Evolutionary conservation across 2,888 invertebrate genomes (phyloP), one percentile per base, ranked within the genome.

Genomic region (Micropterix aruncella): DNA sequence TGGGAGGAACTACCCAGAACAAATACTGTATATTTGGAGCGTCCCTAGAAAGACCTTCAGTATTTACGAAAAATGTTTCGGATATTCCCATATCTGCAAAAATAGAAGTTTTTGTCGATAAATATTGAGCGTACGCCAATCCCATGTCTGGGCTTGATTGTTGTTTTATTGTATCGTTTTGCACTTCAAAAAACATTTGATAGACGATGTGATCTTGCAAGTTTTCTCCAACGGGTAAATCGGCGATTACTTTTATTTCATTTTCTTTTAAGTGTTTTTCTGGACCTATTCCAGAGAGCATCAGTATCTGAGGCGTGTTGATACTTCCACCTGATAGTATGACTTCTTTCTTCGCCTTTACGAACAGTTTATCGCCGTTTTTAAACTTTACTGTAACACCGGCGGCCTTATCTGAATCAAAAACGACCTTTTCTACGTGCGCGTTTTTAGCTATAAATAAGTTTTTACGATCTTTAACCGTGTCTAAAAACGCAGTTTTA

Each of bases 271-370:
- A 55, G 47, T 76, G 69, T 2, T 62, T 51, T 41, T 57, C 58
- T 0, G 75, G 76, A 0, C 77, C 77, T 7, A 82, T 65, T 1
- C 83, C 83, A 1, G 80, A 81, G 12, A 83, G 58, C 75, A 83
- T 74, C 38, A 85, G 60, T 3, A 85, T 53, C 54, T 84, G 80
- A 0, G 83, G 79, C 1, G 77, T 73, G 51, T 75, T 79, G 42
- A 84, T 66, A 2, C 78, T 67, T 3, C 84, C 84, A 1, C 75
- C 79, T 9, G 77, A 74, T 3, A 85, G 53, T 45, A 84, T 74
- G 1, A 84, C 70, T 53, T 80, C 80, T 47, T 74, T 76, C 9
- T 62, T 62, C 3, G 77, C 77, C 40, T 50, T 53, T 1, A 65
- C 16, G 0, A 52, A 57, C 2, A 62, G 39, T 2, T 48, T 49